Conservation (phyloP, 2,888 invertebrate species). For the Eristalis tenax region DNA sequence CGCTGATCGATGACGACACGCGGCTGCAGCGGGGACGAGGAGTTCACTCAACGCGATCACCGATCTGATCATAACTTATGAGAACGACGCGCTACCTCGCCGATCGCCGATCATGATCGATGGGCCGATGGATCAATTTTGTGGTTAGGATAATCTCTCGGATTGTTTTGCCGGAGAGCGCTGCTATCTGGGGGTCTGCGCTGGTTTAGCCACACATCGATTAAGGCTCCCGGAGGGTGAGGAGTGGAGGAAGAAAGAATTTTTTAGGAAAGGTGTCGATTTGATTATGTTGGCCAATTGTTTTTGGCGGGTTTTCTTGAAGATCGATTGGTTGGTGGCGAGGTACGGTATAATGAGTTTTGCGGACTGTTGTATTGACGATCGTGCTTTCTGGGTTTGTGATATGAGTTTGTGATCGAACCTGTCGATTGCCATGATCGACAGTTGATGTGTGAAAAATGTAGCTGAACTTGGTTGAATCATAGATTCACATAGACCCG, state of each 20-base stretch:
- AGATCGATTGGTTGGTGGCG: constrained; percentile 26
- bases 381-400: constrained; percentile 59
- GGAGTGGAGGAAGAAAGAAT: background rate
- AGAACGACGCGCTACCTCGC: constrained; percentile 39
- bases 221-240: constrained; percentile 29
- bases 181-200: background rate
- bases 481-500: constrained; percentile 37
- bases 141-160: constrained; percentile 66
- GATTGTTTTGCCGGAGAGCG: constrained; percentile 42
- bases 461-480: constrained; percentile 35
- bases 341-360: constrained; percentile 52
- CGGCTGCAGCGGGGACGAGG: background rate
- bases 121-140: constrained; percentile 68
- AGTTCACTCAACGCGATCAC: constrained; percentile 44
- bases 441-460: constrained; percentile 63
- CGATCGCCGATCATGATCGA: constrained; percentile 56
- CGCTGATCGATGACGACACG: background rate
- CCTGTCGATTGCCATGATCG: constrained; percentile 43
- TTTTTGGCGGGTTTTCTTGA: constrained; percentile 59
- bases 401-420: constrained; percentile 43
- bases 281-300: constrained; percentile 70
- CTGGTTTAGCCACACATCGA: constrained; percentile 42
- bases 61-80: constrained; percentile 49
- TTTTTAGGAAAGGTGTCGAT: constrained; percentile 66
- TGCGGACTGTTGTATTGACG: constrained; percentile 22